Percentiles rank a stretch among this genome's conserved stretches.
Evolutionary conservation across 1,140 invertebrate species (phyloP).

Genomic region (Thaumetopoea pityocampa): DNA sequence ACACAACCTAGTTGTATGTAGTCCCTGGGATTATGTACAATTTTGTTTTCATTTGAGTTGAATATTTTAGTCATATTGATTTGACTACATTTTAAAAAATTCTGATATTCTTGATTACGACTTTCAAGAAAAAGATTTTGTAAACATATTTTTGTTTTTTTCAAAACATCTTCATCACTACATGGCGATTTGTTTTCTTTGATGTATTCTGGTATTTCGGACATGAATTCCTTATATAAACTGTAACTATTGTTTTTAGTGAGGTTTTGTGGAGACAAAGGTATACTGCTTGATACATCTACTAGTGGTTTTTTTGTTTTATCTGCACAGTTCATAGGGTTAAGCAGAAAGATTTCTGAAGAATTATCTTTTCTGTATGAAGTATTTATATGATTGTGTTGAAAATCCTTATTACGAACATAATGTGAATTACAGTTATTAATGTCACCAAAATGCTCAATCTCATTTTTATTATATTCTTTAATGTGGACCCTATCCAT

Average conservation of each 20-base stretch:
- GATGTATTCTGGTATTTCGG: constrained; percentile 30
- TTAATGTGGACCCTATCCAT: background rate
- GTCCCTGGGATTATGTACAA: constrained; percentile 24
- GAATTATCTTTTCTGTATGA: too few relatives aligned
- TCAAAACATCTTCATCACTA: constrained; percentile 23
- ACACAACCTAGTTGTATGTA: constrained; percentile 15
- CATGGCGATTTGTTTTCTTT: constrained; percentile 24
- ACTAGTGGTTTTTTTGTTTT: constrained; percentile 7
- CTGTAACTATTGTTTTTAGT: constrained; percentile 15
- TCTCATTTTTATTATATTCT: too few relatives aligned
- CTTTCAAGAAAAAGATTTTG: constrained; percentile 21
- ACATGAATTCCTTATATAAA: constrained; percentile 37
- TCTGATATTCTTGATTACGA: constrained; percentile 13
- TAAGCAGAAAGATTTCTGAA: constrained; percentile 22
- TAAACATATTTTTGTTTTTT: constrained; percentile 21
- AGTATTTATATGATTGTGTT: too few relatives aligned
- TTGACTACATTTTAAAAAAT: constrained; percentile 14
- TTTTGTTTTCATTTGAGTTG: background rate
- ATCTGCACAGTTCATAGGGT: constrained; percentile 7
- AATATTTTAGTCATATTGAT: constrained; percentile 1
- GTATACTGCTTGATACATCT: constrained; percentile 6
- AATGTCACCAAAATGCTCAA: too few relatives aligned
- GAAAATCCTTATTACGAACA: too few relatives aligned
- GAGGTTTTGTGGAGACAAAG: constrained; percentile 4
- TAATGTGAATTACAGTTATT: too few relatives aligned